Percentiles rank a stretch among this genome's conserved stretches.
Evolutionary conservation across 1,140 invertebrate species (phyloP).

Genomic region (Orchestia grillus): DNA sequence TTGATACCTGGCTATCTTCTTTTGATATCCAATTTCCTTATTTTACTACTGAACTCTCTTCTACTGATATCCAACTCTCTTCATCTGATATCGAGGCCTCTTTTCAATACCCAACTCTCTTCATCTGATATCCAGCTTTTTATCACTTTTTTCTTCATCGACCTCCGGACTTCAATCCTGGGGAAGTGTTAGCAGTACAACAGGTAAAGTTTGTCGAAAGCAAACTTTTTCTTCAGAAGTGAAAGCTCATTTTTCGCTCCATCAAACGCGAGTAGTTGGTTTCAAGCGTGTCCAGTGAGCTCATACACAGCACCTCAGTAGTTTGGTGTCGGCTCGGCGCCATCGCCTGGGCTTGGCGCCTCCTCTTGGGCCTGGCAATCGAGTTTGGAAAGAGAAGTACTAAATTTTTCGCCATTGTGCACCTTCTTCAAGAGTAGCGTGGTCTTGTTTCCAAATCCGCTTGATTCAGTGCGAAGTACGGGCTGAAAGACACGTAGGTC

Average conservation of each 20-base stretch:
- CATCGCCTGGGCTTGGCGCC: not conserved
- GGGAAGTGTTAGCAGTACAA: not conserved
- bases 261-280: not conserved
- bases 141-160: not conserved
- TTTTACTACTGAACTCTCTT: too few species aligned
- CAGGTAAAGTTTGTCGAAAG: not conserved
- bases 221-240: not conserved
- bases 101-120: too few species aligned
- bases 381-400: not conserved
- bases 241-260: not conserved
- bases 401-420: not conserved
- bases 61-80: too few species aligned
- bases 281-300: not conserved
- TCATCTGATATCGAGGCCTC: too few species aligned
- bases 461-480: not conserved
- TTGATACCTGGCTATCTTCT: too few species aligned
- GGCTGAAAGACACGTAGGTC: not conserved
- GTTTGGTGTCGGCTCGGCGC: not conserved
- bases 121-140: not conserved
- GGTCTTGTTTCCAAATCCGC: not conserved
- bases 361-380: too few species aligned
- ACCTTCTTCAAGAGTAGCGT: not conserved
- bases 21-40: too few species aligned
- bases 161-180: not conserved
- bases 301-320: not conserved